Conservation (phyloP, 2,797 vertebrate species). For the Ciconia nigra region DNA sequence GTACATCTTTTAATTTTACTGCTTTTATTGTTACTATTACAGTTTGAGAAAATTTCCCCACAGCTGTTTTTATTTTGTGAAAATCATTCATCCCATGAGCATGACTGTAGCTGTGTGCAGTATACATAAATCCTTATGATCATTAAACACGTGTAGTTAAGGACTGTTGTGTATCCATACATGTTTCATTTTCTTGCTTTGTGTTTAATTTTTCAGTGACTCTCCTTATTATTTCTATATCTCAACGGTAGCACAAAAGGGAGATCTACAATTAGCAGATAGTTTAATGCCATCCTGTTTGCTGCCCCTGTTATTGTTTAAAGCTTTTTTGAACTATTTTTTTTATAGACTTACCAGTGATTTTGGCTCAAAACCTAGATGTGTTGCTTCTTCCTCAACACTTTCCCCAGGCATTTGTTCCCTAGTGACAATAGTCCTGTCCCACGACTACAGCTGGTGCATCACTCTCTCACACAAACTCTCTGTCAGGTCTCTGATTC, state of each 20-base stretch:
- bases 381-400: not conserved
- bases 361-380: not conserved
- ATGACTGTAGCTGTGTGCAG: slow-evolving; percentile 61
- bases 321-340: not conserved
- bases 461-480: not conserved
- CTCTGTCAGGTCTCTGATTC: not conserved
- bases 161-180: slow-evolving; percentile 59
- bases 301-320: not conserved
- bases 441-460: not conserved
- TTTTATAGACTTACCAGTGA: not conserved
- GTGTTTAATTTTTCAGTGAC: slow-evolving; percentile 62
- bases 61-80: slow-evolving; percentile 76
- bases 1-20: slow-evolving; percentile 75
- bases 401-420: not conserved
- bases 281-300: not conserved
- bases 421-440: not conserved
- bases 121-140: slow-evolving; percentile 73
- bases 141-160: slow-evolving; percentile 77
- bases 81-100: slow-evolving; percentile 75
- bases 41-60: slow-evolving; percentile 71
- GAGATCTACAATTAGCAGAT: not conserved
- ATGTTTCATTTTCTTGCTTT: slow-evolving; percentile 49
- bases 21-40: slow-evolving; percentile 74
- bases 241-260: slow-evolving; percentile 25
- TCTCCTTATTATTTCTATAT: slow-evolving; percentile 45